Base-by-base conservation (phyloP, 1,140 invertebrate genomes). In the Drosophila cardini region DNA sequence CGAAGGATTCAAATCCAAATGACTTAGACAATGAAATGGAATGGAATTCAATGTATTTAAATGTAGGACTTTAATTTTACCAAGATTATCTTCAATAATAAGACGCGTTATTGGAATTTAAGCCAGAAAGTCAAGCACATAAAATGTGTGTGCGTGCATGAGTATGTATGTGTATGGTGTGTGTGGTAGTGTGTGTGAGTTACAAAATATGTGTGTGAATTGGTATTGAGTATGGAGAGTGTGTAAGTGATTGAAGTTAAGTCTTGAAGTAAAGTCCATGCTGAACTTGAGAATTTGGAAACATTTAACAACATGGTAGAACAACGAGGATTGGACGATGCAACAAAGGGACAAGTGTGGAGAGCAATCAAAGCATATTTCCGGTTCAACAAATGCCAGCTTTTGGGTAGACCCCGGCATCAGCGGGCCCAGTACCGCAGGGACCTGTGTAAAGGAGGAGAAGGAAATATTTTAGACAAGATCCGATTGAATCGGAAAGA, bases 1-100 rank as follows among this genome's bases (percentile, higher is more conserved):
- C 93, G 96, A 6, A 62, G 84, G 3, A 50, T 86, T 1, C 83
- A 87, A 42, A 86, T 86, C 18, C 83, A 87, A 60, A 87, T 86
- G 83, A 65, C 16, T 2, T 86, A 55, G 67, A 18, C 9, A 7
- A 21, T 15, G 13, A 2, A 10, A 45, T 8, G 0, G 16, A 15
- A 38, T 43, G 8, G 16, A 46, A n/a, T n/a, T n/a, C 15, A 18
- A 16, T 30, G 18, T 53, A 4, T 67, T 72, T 13, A 36, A 26
- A 55, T 36, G 48, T 67, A 53, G 21, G 46, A 73, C 63, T 61
- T 68, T 60, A 58, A 72, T 72, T 72, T 67, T 16, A 64, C n/a
- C 69, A 64, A 21, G n/a, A 42, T 34, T 48, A 36, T 70, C 7
- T 21, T 11, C 67, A 70, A 71, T 64, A 46, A 73, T 38, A 48